Conservation (phyloP, 2,797 vertebrate genomes). For the Myiotriccus ornatus region DNA sequence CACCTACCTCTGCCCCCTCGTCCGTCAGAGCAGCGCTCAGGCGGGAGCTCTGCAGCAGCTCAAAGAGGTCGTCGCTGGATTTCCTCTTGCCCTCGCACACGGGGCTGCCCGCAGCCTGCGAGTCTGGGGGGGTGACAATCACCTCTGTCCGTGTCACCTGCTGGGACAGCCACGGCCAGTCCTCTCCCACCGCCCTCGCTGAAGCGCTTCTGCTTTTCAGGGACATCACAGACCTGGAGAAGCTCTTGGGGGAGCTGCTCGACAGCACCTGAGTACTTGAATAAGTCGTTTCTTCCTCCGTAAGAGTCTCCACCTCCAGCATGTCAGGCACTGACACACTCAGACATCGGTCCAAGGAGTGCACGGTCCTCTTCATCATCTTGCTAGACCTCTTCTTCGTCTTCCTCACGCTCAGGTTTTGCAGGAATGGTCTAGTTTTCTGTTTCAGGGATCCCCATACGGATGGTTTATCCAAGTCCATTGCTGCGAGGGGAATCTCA, state of each 20-base stretch:
- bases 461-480: constrained; percentile 78
- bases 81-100: neutral
- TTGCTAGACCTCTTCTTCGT: constrained; percentile 67
- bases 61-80: constrained; percentile 20
- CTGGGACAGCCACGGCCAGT: constrained; percentile 51
- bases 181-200: constrained; percentile 36
- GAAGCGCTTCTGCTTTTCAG: constrained; percentile 54
- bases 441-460: constrained; percentile 80
- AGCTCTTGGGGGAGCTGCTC: constrained; percentile 51
- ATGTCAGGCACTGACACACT: constrained; percentile 78
- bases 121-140: neutral
- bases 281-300: constrained; percentile 29
- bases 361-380: constrained; percentile 37
- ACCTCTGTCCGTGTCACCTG: neutral
- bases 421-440: constrained; percentile 74
- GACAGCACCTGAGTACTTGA: constrained; percentile 45
- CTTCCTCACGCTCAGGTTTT: constrained; percentile 71
- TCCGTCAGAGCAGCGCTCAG: neutral
- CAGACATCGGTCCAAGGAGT: constrained; percentile 69
- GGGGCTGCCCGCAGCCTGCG: neutral
- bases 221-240: constrained; percentile 48
- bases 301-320: constrained; percentile 65
- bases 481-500: constrained; percentile 37
- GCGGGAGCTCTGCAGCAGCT: constrained; percentile 46
- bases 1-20: constrained; percentile 65